Conservation (phyloP, 2,888 invertebrate species). For the Biston betularia region DNA sequence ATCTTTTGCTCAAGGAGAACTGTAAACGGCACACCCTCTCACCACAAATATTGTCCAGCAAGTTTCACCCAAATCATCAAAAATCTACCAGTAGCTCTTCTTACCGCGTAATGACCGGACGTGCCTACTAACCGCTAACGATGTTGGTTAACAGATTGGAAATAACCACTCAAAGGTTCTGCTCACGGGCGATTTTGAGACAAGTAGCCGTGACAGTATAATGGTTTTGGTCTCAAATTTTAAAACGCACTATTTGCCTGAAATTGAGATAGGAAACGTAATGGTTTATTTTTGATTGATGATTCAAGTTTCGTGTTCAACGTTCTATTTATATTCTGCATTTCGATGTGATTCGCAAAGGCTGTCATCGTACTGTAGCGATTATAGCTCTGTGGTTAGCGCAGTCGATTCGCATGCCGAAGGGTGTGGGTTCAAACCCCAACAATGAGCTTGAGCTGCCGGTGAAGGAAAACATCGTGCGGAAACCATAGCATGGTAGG, state of each 20-base stretch:
- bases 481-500: too few species aligned
- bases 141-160: conserved; percentile 34
- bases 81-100: conserved; percentile 4
- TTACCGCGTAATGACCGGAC: conserved; percentile 31
- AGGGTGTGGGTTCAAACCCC: too few species aligned
- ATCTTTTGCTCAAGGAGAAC: background rate
- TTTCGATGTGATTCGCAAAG: too few species aligned
- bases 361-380: too few species aligned
- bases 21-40: background rate
- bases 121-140: conserved; percentile 24
- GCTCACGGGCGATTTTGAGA: conserved; percentile 10
- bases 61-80: conserved; percentile 14
- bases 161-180: conserved; percentile 9
- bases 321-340: background rate
- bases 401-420: too few species aligned
- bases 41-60: conserved; percentile 3
- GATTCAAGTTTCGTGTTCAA: background rate
- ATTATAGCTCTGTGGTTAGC: too few species aligned
- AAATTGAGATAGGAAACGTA: background rate
- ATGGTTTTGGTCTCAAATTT: conserved; percentile 2
- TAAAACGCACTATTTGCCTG: background rate
- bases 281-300: background rate
- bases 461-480: too few species aligned
- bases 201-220: conserved; percentile 7
- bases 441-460: too few species aligned